Evolutionary conservation across 1,140 invertebrate species (phyloP).

Genomic region (Aphelenchoides avenae): DNA sequence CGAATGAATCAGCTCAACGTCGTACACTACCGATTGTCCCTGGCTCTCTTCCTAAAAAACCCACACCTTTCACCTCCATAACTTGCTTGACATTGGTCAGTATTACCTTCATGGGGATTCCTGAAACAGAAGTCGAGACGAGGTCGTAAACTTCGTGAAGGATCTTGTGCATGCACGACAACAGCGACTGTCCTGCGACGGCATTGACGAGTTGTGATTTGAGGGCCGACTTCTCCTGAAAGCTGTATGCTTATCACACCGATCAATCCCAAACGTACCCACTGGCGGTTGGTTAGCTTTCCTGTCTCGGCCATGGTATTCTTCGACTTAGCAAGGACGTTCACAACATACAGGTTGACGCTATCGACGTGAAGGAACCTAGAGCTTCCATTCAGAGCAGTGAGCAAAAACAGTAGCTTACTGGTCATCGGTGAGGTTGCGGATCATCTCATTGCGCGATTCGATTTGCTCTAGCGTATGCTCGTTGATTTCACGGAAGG

Average conservation of each 20-base stretch:
- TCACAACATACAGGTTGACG: conserved; percentile 32
- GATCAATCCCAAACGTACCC: conserved; percentile 12
- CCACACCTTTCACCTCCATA: background rate
- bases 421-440: conserved; percentile 7
- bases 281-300: conserved; percentile 7
- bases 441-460: conserved; percentile 23
- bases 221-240: conserved; percentile 18
- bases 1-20: conserved; percentile 42
- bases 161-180: conserved; percentile 26
- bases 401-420: background rate
- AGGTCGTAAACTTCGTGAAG: conserved; percentile 42
- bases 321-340: conserved; percentile 20
- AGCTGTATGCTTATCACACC: too few species aligned
- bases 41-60: conserved; percentile 40
- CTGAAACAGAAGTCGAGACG: conserved; percentile 46
- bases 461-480: conserved; percentile 27
- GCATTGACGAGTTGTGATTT: conserved; percentile 16
- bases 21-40: conserved; percentile 47
- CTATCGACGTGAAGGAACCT: conserved; percentile 8
- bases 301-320: conserved; percentile 13
- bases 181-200: conserved; percentile 21
- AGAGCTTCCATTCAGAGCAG: background rate
- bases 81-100: background rate
- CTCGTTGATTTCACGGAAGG: conserved; percentile 25
- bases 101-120: conserved; percentile 48